Base-by-base conservation (phyloP, 1,140 invertebrate species). In the Drosophila kohkoa region DNA sequence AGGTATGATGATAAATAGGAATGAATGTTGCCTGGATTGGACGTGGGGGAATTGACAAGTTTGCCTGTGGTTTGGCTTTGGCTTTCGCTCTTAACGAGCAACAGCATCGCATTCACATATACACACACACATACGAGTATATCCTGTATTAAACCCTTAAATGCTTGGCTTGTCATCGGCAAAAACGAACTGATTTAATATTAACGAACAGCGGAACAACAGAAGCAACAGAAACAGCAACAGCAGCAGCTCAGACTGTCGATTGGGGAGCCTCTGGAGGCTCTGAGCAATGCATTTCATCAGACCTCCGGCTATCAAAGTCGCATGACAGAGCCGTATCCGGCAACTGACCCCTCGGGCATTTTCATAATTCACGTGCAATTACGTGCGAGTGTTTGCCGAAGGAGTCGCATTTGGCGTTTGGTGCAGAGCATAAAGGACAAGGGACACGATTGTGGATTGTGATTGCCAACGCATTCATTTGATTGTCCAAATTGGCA, bases 281-380 rank as follows among this genome's bases (percentile, higher is more conserved):
- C 45, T 25, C 20, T 48, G 10, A 46, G 52, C 38, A 66, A 58
- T 38, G 65, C 65, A 74, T 74, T 67, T 41, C 65, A 62, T 54
- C 64, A 48, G 65, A 30, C 49, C 55, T 68, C 38, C 71, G 71
- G 55, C 54, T 13, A 45, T 8, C 54, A 45, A 45, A 72, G 60
- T 55, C 32, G 62, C 11, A 57, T 41, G 35, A 63, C 62, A 41
- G 70, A 13, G 15, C 35, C 57, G 71, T 41, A 74, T 68, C 49
- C 71, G 55, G 46, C 59, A 48, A 38, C 32, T 28, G 25, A 6
- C 16, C 78, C 46, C 54, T 3, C 20, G 75, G 67, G 54, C 51
- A 51, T 60, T 78, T 79, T 77, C 70, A 80, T 79, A 85, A 82
- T 82, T 85, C 51, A 75, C 51, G 51, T 73, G 77, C 73, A 83